A percentile compares a stretch with the other conserved stretches of the same genome.
Evolutionary conservation across 1,140 invertebrate species (phyloP).

Genomic region (Drosophila sp.): DNA sequence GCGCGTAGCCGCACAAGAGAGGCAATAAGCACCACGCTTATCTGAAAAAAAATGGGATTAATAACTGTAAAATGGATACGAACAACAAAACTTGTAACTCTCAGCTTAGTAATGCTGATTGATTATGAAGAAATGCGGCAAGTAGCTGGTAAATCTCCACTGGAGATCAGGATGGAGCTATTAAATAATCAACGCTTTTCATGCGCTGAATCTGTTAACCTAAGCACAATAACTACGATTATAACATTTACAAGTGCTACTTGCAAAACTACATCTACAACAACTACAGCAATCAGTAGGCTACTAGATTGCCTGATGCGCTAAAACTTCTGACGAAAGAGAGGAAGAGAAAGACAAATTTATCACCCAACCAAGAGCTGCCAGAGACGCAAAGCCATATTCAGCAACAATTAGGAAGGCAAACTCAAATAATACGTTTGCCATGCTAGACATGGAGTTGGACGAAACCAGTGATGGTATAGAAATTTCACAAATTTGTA

Average conservation of each 20-base stretch:
- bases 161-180: constrained; percentile 11
- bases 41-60: too few relatives aligned
- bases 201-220: background rate
- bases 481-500: background rate
- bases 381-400: too few relatives aligned
- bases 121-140: constrained; percentile 10
- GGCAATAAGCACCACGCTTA: too few relatives aligned
- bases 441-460: constrained; percentile 13
- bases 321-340: constrained; percentile 16
- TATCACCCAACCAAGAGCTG: too few relatives aligned
- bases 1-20: constrained; percentile 14
- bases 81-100: constrained; percentile 6
- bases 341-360: constrained; percentile 7
- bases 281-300: constrained; percentile 19
- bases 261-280: constrained; percentile 1
- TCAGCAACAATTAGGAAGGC: constrained; percentile 5
- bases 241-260: constrained; percentile 21
- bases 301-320: background rate
- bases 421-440: constrained; percentile 13
- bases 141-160: constrained; percentile 15
- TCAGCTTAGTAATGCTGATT: constrained; percentile 19
- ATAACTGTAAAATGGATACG: background rate
- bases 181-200: background rate
- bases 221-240: constrained; percentile 6
- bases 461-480: background rate